Evolutionary conservation across 2,797 vertebrate genomes (phyloP).

Genomic region (Macrochelys suwanniensis): DNA sequence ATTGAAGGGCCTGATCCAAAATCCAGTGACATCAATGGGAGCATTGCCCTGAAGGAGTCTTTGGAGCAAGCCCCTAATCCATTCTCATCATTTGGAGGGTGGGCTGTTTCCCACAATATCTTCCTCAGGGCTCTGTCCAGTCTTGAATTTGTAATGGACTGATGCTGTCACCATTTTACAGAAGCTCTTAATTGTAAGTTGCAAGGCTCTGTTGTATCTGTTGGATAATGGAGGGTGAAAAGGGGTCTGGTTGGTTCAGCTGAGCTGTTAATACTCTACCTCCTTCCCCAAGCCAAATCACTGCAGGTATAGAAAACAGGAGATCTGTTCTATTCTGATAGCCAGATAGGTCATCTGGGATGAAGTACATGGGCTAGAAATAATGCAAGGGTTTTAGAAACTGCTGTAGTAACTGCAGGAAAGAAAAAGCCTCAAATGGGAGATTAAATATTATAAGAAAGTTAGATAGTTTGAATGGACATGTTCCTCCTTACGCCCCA

Average conservation of each 20-base stretch:
- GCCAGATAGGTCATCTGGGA: neutral
- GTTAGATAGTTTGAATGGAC: neutral
- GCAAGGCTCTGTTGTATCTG: neutral
- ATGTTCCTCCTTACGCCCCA: neutral
- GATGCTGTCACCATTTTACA: too few species aligned
- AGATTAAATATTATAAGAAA: neutral
- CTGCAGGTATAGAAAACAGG: neutral
- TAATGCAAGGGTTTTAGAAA: neutral
- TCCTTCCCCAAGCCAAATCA: neutral
- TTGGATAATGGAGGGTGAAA: constrained; percentile 28
- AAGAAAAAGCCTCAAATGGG: neutral
- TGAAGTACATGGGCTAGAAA: constrained; percentile 33
- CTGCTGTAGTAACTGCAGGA: neutral
- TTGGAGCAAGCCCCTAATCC: neutral
- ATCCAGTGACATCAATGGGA: accelerated
- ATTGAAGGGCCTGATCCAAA: neutral
- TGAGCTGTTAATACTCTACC: constrained; percentile 23
- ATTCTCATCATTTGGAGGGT: neutral
- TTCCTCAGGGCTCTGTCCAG: neutral
- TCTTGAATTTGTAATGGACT: neutral
- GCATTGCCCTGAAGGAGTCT: neutral
- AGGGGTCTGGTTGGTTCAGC: constrained; percentile 52
- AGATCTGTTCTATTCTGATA: neutral
- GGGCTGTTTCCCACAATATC: neutral
- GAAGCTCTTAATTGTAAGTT: neutral